These are phyloP conservation scores for Cuculus canorus DNA, from an alignment of 2,797 vertebrate genomes.

Conservation along the genomic window DNA sequence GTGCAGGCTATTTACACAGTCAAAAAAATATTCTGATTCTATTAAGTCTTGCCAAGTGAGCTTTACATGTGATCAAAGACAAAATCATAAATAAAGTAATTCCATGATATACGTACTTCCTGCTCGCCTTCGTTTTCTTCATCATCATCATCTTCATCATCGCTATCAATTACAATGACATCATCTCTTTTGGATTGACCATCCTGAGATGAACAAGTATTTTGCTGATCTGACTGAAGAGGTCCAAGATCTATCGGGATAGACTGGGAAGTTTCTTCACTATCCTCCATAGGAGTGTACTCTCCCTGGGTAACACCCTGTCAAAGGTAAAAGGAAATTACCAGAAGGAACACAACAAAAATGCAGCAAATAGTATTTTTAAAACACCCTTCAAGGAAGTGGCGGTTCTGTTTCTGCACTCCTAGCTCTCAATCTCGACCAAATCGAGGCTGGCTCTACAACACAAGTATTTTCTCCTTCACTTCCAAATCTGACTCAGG, in stretches of 20 bases:
- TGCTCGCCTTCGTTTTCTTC: slow-evolving; percentile 91
- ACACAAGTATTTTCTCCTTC: background rate
- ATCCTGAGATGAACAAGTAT: slow-evolving; percentile 82
- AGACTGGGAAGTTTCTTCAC: slow-evolving; percentile 83
- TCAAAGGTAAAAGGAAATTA: background rate
- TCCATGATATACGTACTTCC: slow-evolving; percentile 79
- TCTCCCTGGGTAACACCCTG: slow-evolving; percentile 87
- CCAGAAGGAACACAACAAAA: background rate
- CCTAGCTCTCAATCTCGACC: background rate
- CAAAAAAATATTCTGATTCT: background rate
- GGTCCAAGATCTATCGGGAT: slow-evolving; percentile 81
- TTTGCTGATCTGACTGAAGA: slow-evolving; percentile 80
- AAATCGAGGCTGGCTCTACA: background rate
- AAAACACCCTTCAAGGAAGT: background rate
- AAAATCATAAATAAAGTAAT: background rate
- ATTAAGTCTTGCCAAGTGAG: background rate
- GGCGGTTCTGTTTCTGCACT: background rate
- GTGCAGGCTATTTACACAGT: background rate
- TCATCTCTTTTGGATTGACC: slow-evolving; percentile 84
- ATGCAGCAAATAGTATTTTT: background rate
- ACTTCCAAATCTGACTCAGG: background rate
- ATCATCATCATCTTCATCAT: slow-evolving; percentile 92
- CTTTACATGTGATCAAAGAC: background rate
- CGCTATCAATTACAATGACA: slow-evolving; percentile 94
- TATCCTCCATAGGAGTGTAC: slow-evolving; percentile 85